Percentiles rank a stretch among this genome's conserved stretches.
Evolutionary conservation across 2,113 vertebrate genomes (phyloP).

Genomic region (Taurulus bubalis): DNA sequence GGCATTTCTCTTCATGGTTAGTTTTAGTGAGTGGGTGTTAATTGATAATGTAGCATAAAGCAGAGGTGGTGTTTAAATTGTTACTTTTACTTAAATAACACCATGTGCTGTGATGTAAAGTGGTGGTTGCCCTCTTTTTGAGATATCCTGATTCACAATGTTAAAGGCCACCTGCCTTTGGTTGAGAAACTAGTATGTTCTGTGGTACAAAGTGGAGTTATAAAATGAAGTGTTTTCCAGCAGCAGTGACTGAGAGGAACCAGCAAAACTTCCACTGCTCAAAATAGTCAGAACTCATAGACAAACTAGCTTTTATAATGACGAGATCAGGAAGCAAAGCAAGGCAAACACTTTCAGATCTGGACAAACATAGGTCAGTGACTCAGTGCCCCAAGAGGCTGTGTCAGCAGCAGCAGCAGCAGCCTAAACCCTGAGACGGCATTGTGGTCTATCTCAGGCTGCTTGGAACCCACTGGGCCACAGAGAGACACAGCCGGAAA

Average conservation of each 20-base stretch:
- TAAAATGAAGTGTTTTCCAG: background rate
- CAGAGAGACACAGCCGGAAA: slow-evolving; percentile 1
- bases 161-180: slow-evolving; percentile 4
- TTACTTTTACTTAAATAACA: slow-evolving; percentile 32
- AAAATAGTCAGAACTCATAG: background rate
- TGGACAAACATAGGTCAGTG: slow-evolving; percentile 9
- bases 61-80: slow-evolving; percentile 16
- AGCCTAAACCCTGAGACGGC: slow-evolving; percentile 22
- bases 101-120: slow-evolving; percentile 10
- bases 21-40: slow-evolving; percentile 1
- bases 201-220: background rate
- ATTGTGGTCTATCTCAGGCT: slow-evolving; percentile 13
- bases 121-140: background rate
- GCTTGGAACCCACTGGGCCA: slow-evolving; percentile 13
- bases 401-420: slow-evolving; percentile 13
- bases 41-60: slow-evolving; percentile 16
- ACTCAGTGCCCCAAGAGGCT: slow-evolving; percentile 11
- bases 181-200: slow-evolving; percentile 2
- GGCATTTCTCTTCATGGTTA: background rate
- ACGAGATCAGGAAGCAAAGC: slow-evolving; percentile 7
- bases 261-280: background rate
- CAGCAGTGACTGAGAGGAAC: background rate
- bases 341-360: background rate
- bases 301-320: background rate
- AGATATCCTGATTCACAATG: slow-evolving; percentile 9